These are phyloP conservation scores for Artibeus jamaicensis DNA, from an alignment of 2,797 vertebrate genomes.

Conservation along the genomic window DNA sequence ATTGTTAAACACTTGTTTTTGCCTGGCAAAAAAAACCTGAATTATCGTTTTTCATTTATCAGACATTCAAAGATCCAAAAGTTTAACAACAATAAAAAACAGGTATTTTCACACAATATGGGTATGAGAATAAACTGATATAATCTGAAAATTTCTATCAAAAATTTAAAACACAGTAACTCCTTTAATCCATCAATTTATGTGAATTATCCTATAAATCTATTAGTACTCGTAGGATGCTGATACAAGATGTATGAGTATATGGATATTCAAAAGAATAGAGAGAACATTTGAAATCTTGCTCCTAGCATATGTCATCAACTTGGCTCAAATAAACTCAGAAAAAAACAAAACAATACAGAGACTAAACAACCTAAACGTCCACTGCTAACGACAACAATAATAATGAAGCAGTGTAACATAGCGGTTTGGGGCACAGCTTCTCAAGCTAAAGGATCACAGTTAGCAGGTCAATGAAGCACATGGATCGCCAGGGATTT, in stretches of 20 bases:
- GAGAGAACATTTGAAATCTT: neutral
- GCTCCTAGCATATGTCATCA: neutral
- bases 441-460: neutral
- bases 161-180: constrained; percentile 13
- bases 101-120: neutral
- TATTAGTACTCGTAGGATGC: neutral
- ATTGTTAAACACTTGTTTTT: neutral
- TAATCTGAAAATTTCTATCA: constrained; percentile 26
- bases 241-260: neutral
- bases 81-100: neutral
- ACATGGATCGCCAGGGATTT: neutral
- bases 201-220: neutral
- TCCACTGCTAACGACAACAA: neutral
- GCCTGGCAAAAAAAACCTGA: constrained; percentile 28
- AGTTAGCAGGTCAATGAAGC: neutral
- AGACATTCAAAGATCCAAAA: neutral
- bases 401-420: neutral
- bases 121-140: neutral
- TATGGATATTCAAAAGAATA: neutral
- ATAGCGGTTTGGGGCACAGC: neutral
- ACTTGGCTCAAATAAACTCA: neutral
- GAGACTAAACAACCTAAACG: neutral
- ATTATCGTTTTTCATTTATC: constrained; percentile 11
- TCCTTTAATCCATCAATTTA: neutral
- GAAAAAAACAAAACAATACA: neutral